phyloP scores from a whole-genome alignment of 2,888 invertebrate genomes.

The Parnassius glacialis region DNA sequence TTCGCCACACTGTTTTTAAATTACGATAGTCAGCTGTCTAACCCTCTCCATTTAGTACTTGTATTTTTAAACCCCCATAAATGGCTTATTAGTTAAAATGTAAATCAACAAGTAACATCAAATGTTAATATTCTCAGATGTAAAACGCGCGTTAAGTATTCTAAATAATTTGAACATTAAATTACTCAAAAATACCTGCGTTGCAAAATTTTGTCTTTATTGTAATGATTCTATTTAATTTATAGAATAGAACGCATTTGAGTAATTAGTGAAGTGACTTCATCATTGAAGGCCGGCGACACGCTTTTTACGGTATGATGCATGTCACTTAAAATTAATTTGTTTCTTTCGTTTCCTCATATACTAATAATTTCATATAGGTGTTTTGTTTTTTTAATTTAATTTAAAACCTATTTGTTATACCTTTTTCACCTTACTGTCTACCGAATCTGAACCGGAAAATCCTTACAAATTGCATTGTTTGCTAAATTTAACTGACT shows the following conservation, averaged over 20 bases:
- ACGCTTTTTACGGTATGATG: constrained; percentile 1
- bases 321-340: constrained; percentile 1
- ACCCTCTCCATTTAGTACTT: background rate
- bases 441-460: no score
- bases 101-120: background rate
- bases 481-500: no score
- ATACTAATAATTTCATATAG: no score
- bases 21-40: background rate
- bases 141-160: no score
- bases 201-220: no score
- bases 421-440: no score
- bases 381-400: no score
- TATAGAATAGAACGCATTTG: background rate
- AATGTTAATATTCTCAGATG: background rate
- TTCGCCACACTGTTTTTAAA: constrained; percentile 1
- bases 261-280: background rate
- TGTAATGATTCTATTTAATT: no score
- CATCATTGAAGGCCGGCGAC: background rate
- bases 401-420: no score
- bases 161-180: no score
- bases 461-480: no score
- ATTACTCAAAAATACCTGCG: no score
- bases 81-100: background rate
- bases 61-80: background rate
- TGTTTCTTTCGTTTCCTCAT: background rate